Evolutionary conservation across 2,797 vertebrate species (phyloP).

Genomic region (Microhierax caerulescens): DNA sequence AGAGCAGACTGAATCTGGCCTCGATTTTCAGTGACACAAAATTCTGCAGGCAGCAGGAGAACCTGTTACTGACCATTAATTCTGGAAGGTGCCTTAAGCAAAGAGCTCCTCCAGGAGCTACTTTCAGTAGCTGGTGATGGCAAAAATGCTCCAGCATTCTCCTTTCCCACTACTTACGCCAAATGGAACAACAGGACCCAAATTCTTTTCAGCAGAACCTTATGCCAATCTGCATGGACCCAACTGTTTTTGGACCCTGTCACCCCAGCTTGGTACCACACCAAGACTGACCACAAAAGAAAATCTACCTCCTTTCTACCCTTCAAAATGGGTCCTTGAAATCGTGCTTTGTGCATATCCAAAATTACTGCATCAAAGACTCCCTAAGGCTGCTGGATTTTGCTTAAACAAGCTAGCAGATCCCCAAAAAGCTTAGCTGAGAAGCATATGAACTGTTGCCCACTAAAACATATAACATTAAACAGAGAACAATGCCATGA

Average conservation of each 20-base stretch:
- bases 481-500: not conserved
- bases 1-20: not conserved
- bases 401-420: not conserved
- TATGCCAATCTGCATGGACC: not conserved
- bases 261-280: not conserved
- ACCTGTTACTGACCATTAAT: not conserved
- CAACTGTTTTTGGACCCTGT: not conserved
- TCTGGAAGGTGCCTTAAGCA: not conserved
- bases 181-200: not conserved
- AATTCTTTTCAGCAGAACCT: not conserved
- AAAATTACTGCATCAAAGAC: accelerated
- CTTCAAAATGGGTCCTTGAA: not conserved
- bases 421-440: not conserved
- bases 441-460: not conserved
- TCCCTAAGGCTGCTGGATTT: not conserved
- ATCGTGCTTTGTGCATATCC: not conserved
- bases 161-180: not conserved
- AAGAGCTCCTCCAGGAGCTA: not conserved
- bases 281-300: not conserved
- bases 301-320: not conserved
- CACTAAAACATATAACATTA: not conserved
- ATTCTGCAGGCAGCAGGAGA: not conserved
- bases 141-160: not conserved
- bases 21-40: not conserved
- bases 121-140: not conserved